Evolutionary conservation across 2,888 invertebrate genomes (phyloP), one percentile per base, ranked within the genome.

Genomic region (Apodemia duryi): DNA sequence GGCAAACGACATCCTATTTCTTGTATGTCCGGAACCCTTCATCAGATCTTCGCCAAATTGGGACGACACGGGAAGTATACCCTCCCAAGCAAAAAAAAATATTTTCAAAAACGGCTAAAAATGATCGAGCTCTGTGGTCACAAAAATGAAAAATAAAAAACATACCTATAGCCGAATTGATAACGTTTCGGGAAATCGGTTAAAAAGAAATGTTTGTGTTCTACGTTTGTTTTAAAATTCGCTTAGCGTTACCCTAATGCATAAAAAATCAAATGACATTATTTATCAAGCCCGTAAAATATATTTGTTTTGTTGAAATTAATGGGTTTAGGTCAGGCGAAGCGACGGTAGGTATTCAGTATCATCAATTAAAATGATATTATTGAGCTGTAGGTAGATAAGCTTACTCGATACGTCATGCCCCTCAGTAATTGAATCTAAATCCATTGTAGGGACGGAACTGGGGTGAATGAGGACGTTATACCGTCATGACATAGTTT

Each of bases 311-410:
- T 57, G 29, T 57, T 57, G 29, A 29, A 13, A 32, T 57, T 57
- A 13, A 57, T 57, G 13, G 57, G 13, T 13, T 57, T 6, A 35
- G 32, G 57, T 57, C 32, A 57, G 29, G 32, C 32, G 32, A 57
- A 13, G 13, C 32, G 32, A 13, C 11, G 32, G 32, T 57, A 32
- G 57, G 62, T 63, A 64, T 70, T 64, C 57, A 65, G 65, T 62
- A 66, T 69, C 72, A 72, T 71, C 70, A 72, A 72, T 72, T 71
- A 70, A 68, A 66, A 66, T 43, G 64, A 65, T 65, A 65, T 65
- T 51, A 51, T 61, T 61, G 65, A 61, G 61, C 61, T 65, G 67
- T 46, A 46, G 43, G 43, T 46, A 46, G 43, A 66, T 68, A 64
- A 68, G 67, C 63, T 64, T 68, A 65, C 63, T 61, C 68, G 62